phyloP scores from a whole-genome alignment of 2,797 vertebrate species.

The Karalla daura region DNA sequence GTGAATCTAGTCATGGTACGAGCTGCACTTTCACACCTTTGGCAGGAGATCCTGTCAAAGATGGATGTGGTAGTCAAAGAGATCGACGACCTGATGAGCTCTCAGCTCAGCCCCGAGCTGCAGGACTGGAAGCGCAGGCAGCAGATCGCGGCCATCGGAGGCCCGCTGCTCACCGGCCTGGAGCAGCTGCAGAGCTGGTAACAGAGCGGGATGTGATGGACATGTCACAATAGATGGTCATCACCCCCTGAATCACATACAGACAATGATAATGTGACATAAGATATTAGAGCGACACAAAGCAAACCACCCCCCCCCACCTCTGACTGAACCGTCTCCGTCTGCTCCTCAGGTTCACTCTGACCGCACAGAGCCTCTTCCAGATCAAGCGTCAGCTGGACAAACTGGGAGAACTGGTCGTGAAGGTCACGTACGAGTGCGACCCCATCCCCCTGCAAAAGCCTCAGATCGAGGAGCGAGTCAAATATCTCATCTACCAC shows the following conservation, averaged over 20 bases:
- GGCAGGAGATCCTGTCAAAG: slow-evolving; percentile 91
- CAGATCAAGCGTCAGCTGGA: slow-evolving; percentile 95
- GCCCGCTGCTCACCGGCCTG: slow-evolving; percentile 90
- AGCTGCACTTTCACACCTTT: neutral
- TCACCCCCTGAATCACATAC: no score
- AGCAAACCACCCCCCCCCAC: no score
- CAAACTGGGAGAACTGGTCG: slow-evolving; percentile 92
- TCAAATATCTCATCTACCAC: slow-evolving; percentile 91
- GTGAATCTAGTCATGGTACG: no score
- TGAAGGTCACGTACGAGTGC: slow-evolving; percentile 94
- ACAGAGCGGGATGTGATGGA: slow-evolving; percentile 43
- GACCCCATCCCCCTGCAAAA: slow-evolving; percentile 94
- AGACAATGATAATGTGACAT: no score
- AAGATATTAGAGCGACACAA: no score
- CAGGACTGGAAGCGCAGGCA: slow-evolving; percentile 94
- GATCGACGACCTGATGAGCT: slow-evolving; percentile 88
- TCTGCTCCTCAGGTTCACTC: slow-evolving; percentile 86
- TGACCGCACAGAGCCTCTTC: slow-evolving; percentile 94
- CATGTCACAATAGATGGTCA: no score
- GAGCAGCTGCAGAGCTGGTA: slow-evolving; percentile 98
- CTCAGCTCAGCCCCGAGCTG: slow-evolving; percentile 90
- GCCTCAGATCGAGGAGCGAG: slow-evolving; percentile 90
- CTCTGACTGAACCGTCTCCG: no score
- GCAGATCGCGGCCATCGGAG: slow-evolving; percentile 94
- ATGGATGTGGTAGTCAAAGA: slow-evolving; percentile 91